These are phyloP conservation scores for Acrossocheilus fasciatus DNA, from an alignment of 2,797 vertebrate species.

Conservation along the genomic window DNA sequence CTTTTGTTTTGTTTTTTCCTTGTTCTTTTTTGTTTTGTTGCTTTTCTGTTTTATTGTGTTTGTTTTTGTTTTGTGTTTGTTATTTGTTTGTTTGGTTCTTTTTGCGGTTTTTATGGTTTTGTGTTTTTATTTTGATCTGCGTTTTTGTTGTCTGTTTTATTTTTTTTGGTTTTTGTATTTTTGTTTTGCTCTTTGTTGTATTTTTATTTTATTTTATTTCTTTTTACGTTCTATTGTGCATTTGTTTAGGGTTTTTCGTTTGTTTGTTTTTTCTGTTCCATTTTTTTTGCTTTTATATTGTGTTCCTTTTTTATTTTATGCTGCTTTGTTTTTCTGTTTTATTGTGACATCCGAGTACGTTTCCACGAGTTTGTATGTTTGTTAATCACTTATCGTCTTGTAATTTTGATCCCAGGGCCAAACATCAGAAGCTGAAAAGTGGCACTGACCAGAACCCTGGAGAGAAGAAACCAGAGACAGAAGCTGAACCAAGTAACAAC, in stretches of 20 bases:
- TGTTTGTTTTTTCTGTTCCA: neutral
- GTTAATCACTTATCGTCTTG: neutral
- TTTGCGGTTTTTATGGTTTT: neutral
- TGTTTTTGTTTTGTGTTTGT: neutral
- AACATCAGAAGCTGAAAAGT: constrained; percentile 92
- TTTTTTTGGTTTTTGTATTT: neutral
- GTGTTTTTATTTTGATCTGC: neutral
- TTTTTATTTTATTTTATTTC: neutral
- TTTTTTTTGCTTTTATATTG: neutral
- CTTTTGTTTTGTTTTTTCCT: neutral
- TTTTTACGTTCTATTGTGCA: neutral
- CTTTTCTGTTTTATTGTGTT: neutral
- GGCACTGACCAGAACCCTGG: constrained; percentile 85
- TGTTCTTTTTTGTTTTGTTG: neutral
- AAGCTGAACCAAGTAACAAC: constrained; percentile 82
- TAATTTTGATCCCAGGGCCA: constrained; percentile 77
- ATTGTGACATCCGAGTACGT: too few relatives aligned
- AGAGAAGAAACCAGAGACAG: constrained; percentile 87
- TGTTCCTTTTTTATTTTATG: neutral
- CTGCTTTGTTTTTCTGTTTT: neutral
- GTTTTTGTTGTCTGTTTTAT: neutral
- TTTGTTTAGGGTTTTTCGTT: neutral
- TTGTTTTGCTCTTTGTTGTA: neutral
- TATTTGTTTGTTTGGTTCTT: neutral
- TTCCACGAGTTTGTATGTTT: neutral